Evolutionary conservation across 2,797 vertebrate species (phyloP).

Genomic region (Micrastur ruficollis): DNA sequence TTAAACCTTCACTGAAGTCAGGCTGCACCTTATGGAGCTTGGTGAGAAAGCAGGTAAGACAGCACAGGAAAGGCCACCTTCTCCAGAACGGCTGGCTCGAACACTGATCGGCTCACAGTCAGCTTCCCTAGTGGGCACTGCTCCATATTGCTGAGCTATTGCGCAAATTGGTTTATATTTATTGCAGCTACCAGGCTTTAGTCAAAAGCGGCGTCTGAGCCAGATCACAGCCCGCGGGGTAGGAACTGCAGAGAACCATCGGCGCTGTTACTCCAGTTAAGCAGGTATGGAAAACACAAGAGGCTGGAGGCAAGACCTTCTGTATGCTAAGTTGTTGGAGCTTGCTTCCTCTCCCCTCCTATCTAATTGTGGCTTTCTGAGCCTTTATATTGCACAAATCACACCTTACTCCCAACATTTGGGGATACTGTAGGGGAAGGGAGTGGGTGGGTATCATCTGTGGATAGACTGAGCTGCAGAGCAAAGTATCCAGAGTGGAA

Average conservation of each 20-base stretch:
- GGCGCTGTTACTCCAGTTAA: neutral
- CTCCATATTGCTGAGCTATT: neutral
- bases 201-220: neutral
- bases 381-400: neutral
- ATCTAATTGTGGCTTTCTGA: neutral
- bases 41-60: neutral
- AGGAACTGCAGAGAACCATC: neutral
- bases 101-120: neutral
- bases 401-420: neutral
- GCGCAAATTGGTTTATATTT: neutral
- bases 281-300: neutral
- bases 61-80: neutral
- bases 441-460: neutral
- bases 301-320: neutral
- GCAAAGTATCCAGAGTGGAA: neutral
- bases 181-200: neutral
- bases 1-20: neutral
- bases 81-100: neutral
- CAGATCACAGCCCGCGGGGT: fast-evolving
- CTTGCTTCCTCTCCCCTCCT: neutral
- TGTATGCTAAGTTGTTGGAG: neutral
- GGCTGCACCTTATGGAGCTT: neutral
- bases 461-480: neutral
- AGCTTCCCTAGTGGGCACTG: neutral
- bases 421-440: neutral